phyloP scores from a whole-genome alignment of 2,797 vertebrate genomes.

The Pagetopsis macropterus region DNA sequence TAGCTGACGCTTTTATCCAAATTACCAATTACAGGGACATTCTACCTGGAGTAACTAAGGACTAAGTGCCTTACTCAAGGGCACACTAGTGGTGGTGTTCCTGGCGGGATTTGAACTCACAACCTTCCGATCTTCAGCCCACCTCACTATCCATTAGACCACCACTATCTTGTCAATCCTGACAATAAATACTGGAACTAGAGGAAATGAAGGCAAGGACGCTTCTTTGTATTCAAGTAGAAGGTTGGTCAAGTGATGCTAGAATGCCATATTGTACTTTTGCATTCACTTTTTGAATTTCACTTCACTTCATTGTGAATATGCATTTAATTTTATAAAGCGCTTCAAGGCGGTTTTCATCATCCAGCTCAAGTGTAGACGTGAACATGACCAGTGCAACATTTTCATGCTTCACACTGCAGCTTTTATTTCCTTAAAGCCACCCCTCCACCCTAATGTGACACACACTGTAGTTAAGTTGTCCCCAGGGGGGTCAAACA shows the following conservation, averaged over 20 bases:
- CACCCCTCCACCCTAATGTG: conserved; percentile 56
- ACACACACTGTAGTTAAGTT: conserved; percentile 63
- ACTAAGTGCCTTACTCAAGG: too few species aligned
- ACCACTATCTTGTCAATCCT: conserved; percentile 13
- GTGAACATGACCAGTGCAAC: conserved; percentile 41
- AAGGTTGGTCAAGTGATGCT: conserved; percentile 8
- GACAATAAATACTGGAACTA: conserved; percentile 9
- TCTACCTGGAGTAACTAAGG: too few species aligned
- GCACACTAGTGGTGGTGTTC: too few species aligned
- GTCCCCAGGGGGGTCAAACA: conserved; percentile 67
- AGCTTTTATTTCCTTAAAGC: conserved; percentile 66
- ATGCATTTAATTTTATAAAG: conserved; percentile 75
- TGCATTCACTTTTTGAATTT: conserved; percentile 24
- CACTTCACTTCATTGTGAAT: conserved; percentile 59
- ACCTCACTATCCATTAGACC: too few species aligned
- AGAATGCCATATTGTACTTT: conserved; percentile 2
- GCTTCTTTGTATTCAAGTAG: conserved; percentile 8
- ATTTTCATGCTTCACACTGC: conserved; percentile 32
- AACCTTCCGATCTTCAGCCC: too few species aligned
- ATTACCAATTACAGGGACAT: too few species aligned
- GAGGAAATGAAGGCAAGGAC: background rate
- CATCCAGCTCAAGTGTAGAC: conserved; percentile 34
- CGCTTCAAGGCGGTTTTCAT: conserved; percentile 50
- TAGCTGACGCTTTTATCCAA: too few species aligned
- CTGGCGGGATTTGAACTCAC: too few species aligned